These are phyloP conservation scores for Mobula hypostoma DNA, from an alignment of 2,113 vertebrate genomes.

Conservation along the genomic window DNA sequence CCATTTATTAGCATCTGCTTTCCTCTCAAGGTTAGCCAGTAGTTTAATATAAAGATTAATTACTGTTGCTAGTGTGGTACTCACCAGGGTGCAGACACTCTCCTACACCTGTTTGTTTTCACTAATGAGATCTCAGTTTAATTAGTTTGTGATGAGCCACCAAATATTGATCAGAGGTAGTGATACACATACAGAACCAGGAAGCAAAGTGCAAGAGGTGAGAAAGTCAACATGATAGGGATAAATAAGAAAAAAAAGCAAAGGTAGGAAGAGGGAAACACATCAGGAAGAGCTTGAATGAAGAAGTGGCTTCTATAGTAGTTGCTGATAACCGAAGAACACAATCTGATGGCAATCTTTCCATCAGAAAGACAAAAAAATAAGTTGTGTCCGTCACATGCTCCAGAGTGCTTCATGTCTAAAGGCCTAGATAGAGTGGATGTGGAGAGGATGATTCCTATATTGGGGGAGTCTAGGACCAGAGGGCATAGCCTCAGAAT, in stretches of 20 bases:
- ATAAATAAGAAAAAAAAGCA: background rate
- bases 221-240: background rate
- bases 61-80: background rate
- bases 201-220: background rate
- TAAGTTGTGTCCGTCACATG: no score
- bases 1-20: background rate
- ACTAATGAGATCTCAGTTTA: slow-evolving; percentile 47
- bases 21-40: slow-evolving; percentile 22
- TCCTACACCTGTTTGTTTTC: slow-evolving; percentile 47
- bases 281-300: background rate
- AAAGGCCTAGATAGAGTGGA: no score
- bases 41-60: slow-evolving; percentile 32
- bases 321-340: no score
- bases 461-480: no score
- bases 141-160: slow-evolving; percentile 50
- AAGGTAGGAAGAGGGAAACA: background rate
- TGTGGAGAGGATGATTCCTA: no score
- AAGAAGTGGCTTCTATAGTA: background rate
- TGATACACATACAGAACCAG: background rate
- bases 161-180: slow-evolving; percentile 43
- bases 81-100: slow-evolving; percentile 41
- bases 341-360: background rate
- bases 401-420: no score
- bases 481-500: no score
- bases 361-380: background rate